Evolutionary conservation across 1,140 invertebrate species (phyloP), one percentile per base, ranked within the genome.

Genomic region (Acromyrmex charruanus): DNA sequence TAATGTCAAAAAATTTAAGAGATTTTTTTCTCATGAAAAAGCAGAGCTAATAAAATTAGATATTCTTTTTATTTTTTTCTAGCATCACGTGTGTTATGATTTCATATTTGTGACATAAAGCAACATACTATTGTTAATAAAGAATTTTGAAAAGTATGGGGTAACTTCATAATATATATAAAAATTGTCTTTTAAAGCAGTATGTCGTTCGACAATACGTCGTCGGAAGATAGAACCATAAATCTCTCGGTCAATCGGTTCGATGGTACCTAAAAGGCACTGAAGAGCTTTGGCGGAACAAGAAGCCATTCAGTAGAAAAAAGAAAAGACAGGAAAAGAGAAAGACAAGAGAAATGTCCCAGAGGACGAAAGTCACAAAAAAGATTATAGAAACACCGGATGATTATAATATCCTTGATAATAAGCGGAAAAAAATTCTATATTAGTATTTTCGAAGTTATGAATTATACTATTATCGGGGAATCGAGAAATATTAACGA

Each of bases 181-280:
- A 68, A 68, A 10, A 63, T 63, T 3, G 21, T n/a, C 66, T 18
- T 68, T 28, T 6, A 12, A 51, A 51, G 14, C 2, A 21, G 21
- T 21, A 21, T 21, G 21, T 0, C 21, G 21, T 21, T 21, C 0
- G 21, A 51, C 14, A 14, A n/a, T 44, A 68, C 4, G 35, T 12
- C 16, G n/a, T 82, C n/a, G 28, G 53, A 69, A 75, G 61, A 88
- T 79, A 28, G 28, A 51, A 21, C 25, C 44, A 69, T 69, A 69
- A 89, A 88, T 89, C 88, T 88, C 39, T 44, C 3, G 39, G 35
- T 59, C 59, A 82, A 69, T 89, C 72, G 55, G 4, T 82, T 84
- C 63, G 51, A 66, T 81, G 79, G 71, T 72, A 61, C 16, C 28
- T 18, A 65, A 49, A 74, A 68, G 3, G 61, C 31, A 49, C 9